Evolutionary conservation across 2,888 invertebrate genomes (phyloP).

Genomic region (Beris morrisii): DNA sequence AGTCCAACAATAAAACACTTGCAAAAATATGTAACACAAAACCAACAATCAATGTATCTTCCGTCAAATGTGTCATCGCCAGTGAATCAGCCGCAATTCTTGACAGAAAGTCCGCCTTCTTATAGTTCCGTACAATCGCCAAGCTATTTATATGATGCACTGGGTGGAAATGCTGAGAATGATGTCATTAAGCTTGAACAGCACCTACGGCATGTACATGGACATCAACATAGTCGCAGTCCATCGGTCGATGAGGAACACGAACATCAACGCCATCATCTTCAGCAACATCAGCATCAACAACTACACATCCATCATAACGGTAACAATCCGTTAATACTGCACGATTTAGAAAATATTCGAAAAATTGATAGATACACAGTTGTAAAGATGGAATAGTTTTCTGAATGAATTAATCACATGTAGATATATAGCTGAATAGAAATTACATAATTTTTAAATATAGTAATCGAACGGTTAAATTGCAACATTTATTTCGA

Average conservation of each 20-base stretch:
- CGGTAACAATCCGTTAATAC: conserved; percentile 34
- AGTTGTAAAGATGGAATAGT: conserved; percentile 54
- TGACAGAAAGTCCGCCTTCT: conserved; percentile 37
- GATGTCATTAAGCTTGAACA: conserved; percentile 43
- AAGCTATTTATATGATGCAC: conserved; percentile 41
- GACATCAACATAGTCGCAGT: conserved; percentile 45
- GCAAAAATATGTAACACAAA: conserved; percentile 34
- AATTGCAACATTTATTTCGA: too few species aligned
- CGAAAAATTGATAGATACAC: conserved; percentile 51
- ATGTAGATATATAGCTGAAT: too few species aligned
- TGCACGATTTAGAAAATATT: conserved; percentile 45
- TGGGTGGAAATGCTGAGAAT: conserved; percentile 37
- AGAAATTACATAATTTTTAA: too few species aligned
- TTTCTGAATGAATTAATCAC: neutral
- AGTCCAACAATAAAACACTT: conserved; percentile 40
- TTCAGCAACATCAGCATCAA: conserved; percentile 35
- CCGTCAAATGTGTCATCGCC: conserved; percentile 38
- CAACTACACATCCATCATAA: conserved; percentile 35
- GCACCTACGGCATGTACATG: conserved; percentile 17
- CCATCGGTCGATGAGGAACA: conserved; percentile 50
- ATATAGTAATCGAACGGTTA: too few species aligned
- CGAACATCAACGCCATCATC: conserved; percentile 37
- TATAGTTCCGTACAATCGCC: conserved; percentile 43
- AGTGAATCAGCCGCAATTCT: conserved; percentile 22
- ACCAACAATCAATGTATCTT: conserved; percentile 33